These are phyloP conservation scores for Stegastes partitus DNA, from an alignment of 2,113 vertebrate genomes.

Conservation along the genomic window DNA sequence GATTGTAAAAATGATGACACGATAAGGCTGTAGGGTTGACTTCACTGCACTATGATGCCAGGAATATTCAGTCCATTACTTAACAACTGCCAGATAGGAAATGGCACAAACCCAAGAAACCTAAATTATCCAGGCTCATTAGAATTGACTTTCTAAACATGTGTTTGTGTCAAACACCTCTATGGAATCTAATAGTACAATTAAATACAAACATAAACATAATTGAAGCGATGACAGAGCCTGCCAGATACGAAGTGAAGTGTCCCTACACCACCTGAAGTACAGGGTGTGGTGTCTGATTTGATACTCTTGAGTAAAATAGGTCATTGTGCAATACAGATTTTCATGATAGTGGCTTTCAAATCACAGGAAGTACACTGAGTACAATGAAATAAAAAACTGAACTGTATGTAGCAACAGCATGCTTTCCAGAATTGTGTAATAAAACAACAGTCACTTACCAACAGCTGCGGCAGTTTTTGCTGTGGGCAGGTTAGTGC, in stretches of 20 bases:
- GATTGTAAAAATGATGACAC: too few relatives aligned
- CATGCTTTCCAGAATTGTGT: conserved; percentile 6
- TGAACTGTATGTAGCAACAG: background rate
- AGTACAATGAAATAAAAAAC: background rate
- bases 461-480: conserved; percentile 95
- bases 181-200: background rate
- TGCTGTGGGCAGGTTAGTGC: conserved; percentile 94
- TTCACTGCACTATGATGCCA: too few relatives aligned
- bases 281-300: conserved; percentile 5
- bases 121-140: background rate
- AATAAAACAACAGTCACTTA: conserved; percentile 67
- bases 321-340: conserved; percentile 22
- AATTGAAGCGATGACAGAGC: background rate
- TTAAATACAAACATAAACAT: background rate
- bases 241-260: background rate
- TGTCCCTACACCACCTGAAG: background rate
- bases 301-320: conserved; percentile 1
- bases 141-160: background rate
- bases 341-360: background rate
- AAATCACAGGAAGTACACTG: background rate
- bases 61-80: too few relatives aligned
- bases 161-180: background rate
- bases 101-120: too few relatives aligned
- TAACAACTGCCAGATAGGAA: too few relatives aligned
- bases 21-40: too few relatives aligned